Evolutionary conservation across 2,797 vertebrate genomes (phyloP).

Genomic region (Sphaeramia orbicularis): DNA sequence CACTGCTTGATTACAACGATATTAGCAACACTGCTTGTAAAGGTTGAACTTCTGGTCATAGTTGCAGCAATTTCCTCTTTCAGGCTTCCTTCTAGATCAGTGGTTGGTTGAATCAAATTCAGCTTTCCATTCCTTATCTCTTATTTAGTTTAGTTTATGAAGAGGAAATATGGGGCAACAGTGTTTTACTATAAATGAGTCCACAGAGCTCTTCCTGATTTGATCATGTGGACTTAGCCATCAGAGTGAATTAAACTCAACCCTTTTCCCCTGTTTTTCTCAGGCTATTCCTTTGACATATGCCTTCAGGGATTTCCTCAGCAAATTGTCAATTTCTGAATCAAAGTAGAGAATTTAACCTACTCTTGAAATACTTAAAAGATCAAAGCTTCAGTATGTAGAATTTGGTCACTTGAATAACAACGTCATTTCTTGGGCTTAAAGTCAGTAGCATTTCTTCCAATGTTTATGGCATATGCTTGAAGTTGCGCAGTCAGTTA

Average conservation of each 20-base stretch:
- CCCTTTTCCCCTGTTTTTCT: conserved; percentile 24
- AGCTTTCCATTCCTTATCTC: conserved; percentile 4
- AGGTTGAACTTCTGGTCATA: conserved; percentile 7
- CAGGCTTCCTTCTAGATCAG: background rate
- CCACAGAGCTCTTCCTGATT: conserved; percentile 10
- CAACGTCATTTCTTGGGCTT: background rate
- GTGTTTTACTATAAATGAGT: conserved; percentile 1
- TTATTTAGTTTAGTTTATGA: background rate
- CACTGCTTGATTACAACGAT: conserved; percentile 13
- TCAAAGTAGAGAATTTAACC: background rate
- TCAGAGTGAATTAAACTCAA: conserved; percentile 31
- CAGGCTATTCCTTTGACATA: conserved; percentile 50
- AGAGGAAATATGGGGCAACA: conserved; percentile 11
- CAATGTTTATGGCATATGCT: conserved; percentile 12
- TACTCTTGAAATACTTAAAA: background rate
- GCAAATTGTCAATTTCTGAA: conserved; percentile 17
- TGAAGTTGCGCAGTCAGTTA: conserved; percentile 20
- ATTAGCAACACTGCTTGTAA: conserved; percentile 12
- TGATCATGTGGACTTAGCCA: conserved; percentile 1
- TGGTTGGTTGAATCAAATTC: conserved; percentile 5
- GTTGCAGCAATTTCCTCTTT: conserved; percentile 22
- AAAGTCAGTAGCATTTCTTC: conserved; percentile 4
- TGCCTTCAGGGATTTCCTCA: conserved; percentile 5
- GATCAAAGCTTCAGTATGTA: background rate
- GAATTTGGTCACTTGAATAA: background rate